Conservation (phyloP, 2,113 vertebrate species). For the Oreochromis spilurus region DNA sequence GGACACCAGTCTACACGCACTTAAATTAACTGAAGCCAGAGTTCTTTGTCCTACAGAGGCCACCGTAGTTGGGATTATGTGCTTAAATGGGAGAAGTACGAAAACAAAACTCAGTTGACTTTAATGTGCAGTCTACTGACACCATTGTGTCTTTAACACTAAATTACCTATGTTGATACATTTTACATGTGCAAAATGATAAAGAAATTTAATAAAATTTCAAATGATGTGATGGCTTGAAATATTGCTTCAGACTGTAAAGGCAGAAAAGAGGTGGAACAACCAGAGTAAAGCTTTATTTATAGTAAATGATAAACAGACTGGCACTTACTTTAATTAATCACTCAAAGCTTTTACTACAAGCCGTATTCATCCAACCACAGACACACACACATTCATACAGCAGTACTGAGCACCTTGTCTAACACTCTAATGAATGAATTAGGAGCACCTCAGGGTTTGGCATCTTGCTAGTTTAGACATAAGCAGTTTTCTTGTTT, state of each 20-base stretch:
- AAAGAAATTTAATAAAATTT: neutral
- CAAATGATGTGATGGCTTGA: neutral
- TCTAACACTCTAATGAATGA: neutral
- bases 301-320: neutral
- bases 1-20: fast-evolving
- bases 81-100: fast-evolving
- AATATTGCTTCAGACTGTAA: neutral
- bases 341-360: neutral
- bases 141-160: neutral
- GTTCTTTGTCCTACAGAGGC: neutral
- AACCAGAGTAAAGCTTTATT: neutral
- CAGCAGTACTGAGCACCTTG: neutral
- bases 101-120: neutral
- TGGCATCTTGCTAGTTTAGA: neutral
- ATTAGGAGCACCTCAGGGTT: neutral
- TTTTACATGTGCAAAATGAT: neutral
- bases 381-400: neutral
- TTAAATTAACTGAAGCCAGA: fast-evolving
- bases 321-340: neutral
- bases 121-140: neutral
- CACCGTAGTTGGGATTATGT: neutral
- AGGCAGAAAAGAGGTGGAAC: neutral
- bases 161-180: neutral
- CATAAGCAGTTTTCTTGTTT: neutral
- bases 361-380: neutral